Base-by-base conservation (phyloP, 2,797 vertebrate genomes). In the Zalophus californianus region DNA sequence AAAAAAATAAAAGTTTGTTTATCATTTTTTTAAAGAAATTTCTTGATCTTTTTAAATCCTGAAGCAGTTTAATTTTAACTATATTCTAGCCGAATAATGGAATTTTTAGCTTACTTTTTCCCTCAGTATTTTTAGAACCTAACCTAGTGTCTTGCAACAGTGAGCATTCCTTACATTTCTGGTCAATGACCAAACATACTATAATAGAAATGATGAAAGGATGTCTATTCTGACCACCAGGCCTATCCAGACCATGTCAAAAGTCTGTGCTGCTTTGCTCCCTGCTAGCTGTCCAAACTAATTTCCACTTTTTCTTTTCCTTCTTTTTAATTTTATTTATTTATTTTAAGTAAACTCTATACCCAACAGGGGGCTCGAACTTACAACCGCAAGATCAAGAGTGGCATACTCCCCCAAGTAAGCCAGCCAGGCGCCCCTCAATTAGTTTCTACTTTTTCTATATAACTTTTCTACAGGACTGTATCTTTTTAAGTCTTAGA, bases 11-110 rank as follows among this genome's bases (percentile, higher is more conserved):
- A 96, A 78, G 21, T 80, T 54, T 97, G 48, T 80, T 97, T 93
- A 86, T 56, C 29, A 41, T 80, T 86, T 86, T 86, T 77, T 77
- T 85, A 70, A 23, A 23, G 50, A 84, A 96, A 29, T 84, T 56
- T 14, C 80, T 84, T 93, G 66, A 86, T 94, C 79, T 89, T 68
- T 64, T 88, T 92, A 96, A 93, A 93, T 88, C 44, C 60, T 92
- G 90, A 79, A 41, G 35, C 18, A 35, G 27, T 82, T 92, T 88
- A 70, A 95, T 15, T 64, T 90, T 92, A 82, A 50, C 87, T 94
- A 66, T 73, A 86, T 78, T 93, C 56, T 56, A 44, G 82, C 44
- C 70, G 80, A 96, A 89, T 32, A 90, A 66, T 62, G 23, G n/a
- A 54, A 12, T 97, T 82, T 97, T 90, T 10, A 50, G 54, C 35